These are phyloP conservation scores for Bombylius major DNA, from an alignment of 2,888 invertebrate genomes.

Conservation along the genomic window DNA sequence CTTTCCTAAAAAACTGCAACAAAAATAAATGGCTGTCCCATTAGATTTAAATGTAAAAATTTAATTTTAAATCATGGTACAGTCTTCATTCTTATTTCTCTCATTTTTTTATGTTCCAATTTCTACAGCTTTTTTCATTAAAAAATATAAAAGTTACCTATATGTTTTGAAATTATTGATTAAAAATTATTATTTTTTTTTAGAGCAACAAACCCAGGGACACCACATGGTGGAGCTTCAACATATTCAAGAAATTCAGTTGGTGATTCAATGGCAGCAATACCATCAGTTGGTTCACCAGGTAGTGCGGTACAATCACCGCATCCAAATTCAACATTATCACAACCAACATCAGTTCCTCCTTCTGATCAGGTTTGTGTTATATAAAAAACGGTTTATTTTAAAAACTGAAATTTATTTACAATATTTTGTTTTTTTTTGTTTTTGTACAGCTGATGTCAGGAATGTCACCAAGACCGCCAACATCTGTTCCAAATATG, in stretches of 20 bases:
- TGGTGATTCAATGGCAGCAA: conserved; percentile 26
- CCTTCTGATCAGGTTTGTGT: conserved; percentile 39
- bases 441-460: conserved; percentile 23
- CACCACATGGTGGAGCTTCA: conserved; percentile 52
- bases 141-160: too few species aligned
- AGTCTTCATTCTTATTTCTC: too few species aligned
- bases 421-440: conserved; percentile 1
- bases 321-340: conserved; percentile 44
- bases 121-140: too few species aligned
- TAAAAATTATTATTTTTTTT: conserved; percentile 4
- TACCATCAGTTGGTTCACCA: conserved; percentile 47
- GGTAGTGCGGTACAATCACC: conserved; percentile 57
- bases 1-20: too few species aligned
- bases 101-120: too few species aligned
- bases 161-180: too few species aligned
- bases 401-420: neutral
- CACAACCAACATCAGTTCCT: conserved; percentile 57
- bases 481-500: conserved; percentile 36
- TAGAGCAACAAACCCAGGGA: conserved; percentile 30
- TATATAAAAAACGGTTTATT: neutral
- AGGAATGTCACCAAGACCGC: conserved; percentile 51
- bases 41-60: too few species aligned
- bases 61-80: too few species aligned
- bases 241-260: conserved; percentile 48
- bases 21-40: too few species aligned